phyloP scores from a whole-genome alignment of 2,113 vertebrate genomes.

The Microtus pennsylvanicus region DNA sequence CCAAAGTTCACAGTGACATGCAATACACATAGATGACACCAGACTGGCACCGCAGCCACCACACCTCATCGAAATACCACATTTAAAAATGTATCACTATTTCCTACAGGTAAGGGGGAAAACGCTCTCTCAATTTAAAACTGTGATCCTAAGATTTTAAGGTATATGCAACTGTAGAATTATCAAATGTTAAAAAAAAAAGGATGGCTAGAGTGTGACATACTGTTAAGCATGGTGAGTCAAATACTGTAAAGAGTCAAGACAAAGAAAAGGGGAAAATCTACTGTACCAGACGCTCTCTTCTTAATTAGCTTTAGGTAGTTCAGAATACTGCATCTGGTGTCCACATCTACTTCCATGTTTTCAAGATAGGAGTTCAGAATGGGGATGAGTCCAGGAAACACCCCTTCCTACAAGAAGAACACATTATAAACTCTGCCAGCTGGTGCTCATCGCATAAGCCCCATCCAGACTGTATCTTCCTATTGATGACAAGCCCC shows the following conservation, averaged over 20 bases:
- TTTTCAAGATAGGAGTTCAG: conserved; percentile 98
- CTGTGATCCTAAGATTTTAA: too few relatives aligned
- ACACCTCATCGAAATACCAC: background rate
- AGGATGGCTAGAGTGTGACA: background rate
- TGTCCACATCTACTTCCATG: conserved; percentile 99
- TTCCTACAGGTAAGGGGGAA: background rate
- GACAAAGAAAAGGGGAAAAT: background rate
- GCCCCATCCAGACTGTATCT: conserved; percentile 85
- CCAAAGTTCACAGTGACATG: background rate
- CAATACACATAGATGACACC: background rate
- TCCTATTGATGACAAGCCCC: conserved; percentile 93
- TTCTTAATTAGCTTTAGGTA: conserved; percentile 99
- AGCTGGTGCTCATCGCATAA: fast-evolving
- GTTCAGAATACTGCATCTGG: conserved; percentile 97
- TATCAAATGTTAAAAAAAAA: background rate
- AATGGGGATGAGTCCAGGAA: conserved; percentile 97
- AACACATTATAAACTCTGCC: background rate
- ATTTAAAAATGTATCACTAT: background rate
- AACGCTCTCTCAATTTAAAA: background rate
- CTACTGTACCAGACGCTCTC: conserved; percentile 93
- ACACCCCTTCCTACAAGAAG: conserved; percentile 93
- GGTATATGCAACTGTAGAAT: background rate
- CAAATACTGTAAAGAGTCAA: background rate
- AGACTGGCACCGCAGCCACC: background rate
- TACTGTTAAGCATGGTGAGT: background rate